Conservation (phyloP, 2,888 invertebrate genomes). For the Tholera decimalis region DNA sequence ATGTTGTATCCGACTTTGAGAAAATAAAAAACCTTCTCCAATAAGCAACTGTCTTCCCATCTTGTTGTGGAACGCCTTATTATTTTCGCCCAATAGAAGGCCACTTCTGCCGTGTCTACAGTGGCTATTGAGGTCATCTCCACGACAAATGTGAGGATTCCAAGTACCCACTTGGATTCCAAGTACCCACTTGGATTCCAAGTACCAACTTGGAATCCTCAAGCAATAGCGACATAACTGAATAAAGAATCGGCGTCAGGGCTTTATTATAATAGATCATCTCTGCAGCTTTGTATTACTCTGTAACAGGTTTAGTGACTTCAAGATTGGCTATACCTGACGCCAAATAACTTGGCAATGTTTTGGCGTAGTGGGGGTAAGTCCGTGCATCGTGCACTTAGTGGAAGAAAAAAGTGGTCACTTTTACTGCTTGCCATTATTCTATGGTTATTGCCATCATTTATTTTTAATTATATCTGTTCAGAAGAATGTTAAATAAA, state of each 20-base stretch:
- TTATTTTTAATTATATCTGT: too few species aligned
- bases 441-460: too few species aligned
- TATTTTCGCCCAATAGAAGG: conserved; percentile 48
- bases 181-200: too few species aligned
- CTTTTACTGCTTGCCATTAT: too few species aligned
- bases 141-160: conserved; percentile 30
- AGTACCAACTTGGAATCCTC: conserved; percentile 4
- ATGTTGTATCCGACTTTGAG: too few species aligned
- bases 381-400: too few species aligned
- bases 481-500: too few species aligned
- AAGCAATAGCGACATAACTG: conserved; percentile 26
- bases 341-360: too few species aligned
- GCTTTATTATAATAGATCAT: conserved; percentile 3
- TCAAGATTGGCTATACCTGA: background rate
- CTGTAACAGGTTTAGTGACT: conserved; percentile 3
- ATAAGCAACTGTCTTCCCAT: background rate
- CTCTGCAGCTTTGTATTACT: background rate
- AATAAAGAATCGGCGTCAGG: conserved; percentile 18
- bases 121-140: conserved; percentile 35
- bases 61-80: background rate
- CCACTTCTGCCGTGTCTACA: conserved; percentile 28
- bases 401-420: too few species aligned
- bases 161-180: too few species aligned
- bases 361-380: too few species aligned
- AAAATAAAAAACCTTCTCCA: background rate